Conservation (phyloP, 2,797 vertebrate genomes). For the Pteronotus mesoamericanus region DNA sequence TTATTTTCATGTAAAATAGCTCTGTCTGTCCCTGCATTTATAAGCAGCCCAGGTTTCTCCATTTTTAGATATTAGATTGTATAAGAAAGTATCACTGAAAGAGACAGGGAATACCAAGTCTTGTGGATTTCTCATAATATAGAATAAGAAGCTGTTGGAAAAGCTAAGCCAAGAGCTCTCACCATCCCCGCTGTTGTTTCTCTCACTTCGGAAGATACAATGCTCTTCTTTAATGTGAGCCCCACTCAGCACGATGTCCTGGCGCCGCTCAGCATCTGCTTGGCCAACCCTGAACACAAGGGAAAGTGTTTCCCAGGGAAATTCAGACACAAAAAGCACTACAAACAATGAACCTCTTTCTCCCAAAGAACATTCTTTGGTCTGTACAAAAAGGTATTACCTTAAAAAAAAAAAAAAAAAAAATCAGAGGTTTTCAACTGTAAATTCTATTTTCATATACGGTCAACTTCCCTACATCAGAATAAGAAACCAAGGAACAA, state of each 20-base stretch:
- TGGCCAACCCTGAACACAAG: slow-evolving; percentile 92
- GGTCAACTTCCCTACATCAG: background rate
- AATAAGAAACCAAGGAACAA: slow-evolving; percentile 12
- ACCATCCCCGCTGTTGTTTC: slow-evolving; percentile 92
- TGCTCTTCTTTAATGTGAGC: slow-evolving; percentile 98
- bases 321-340: slow-evolving; percentile 58
- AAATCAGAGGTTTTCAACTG: slow-evolving; percentile 25
- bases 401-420: too few relatives aligned
- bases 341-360: slow-evolving; percentile 60
- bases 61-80: background rate
- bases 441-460: slow-evolving; percentile 15
- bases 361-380: slow-evolving; percentile 52
- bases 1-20: slow-evolving; percentile 49
- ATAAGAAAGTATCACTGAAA: background rate
- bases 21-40: background rate
- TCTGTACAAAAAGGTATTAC: background rate
- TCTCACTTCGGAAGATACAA: slow-evolving; percentile 96
- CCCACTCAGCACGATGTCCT: slow-evolving; percentile 97
- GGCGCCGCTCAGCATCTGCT: slow-evolving; percentile 93
- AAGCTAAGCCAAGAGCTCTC: slow-evolving; percentile 47
- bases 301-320: slow-evolving; percentile 59
- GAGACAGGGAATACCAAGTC: background rate
- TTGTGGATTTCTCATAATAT: background rate
- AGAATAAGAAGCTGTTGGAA: background rate
- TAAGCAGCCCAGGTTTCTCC: background rate